Evolutionary conservation across 2,888 invertebrate genomes (phyloP).

Genomic region (Cacoxenus indagator): DNA sequence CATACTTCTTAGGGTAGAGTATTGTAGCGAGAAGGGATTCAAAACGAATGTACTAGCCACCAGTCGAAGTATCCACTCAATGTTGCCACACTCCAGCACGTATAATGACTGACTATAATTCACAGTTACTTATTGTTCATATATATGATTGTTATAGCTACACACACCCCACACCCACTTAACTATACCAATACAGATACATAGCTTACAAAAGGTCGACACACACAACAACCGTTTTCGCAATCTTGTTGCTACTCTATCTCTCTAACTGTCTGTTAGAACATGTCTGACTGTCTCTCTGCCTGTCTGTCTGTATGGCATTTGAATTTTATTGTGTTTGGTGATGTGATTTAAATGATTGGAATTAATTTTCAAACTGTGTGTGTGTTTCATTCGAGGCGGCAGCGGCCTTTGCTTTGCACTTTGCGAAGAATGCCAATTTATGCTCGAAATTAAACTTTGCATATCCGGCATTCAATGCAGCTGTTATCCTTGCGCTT

Average conservation of each 20-base stretch:
- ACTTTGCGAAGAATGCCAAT: slow-evolving; percentile 16
- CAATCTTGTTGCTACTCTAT: slow-evolving; percentile 21
- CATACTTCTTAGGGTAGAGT: too few relatives aligned
- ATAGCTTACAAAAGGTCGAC: slow-evolving; percentile 29
- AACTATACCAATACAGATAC: neutral
- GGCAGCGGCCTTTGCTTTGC: neutral
- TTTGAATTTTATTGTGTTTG: slow-evolving; percentile 23
- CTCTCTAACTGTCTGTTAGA: neutral
- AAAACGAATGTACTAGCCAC: neutral
- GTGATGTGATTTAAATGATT: slow-evolving; percentile 61
- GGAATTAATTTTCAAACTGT: slow-evolving; percentile 56
- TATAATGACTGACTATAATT: slow-evolving; percentile 65
- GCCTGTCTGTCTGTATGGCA: neutral
- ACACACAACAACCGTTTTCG: slow-evolving; percentile 25
- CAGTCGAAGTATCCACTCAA: neutral
- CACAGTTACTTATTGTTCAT: slow-evolving; percentile 68
- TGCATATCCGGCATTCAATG: slow-evolving; percentile 6
- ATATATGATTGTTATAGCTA: slow-evolving; percentile 51
- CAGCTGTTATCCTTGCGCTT: neutral
- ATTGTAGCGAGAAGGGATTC: too few relatives aligned
- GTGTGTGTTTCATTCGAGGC: slow-evolving; percentile 11
- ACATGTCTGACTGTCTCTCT: slow-evolving; percentile 15
- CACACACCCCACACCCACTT: neutral
- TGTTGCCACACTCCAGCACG: slow-evolving; percentile 13
- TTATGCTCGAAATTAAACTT: slow-evolving; percentile 13